Percentiles rank a stretch among this genome's conserved stretches.
These are phyloP conservation scores for Physocephala rufipes DNA, from an alignment of 2,888 invertebrate genomes.

Conservation along the genomic window DNA sequence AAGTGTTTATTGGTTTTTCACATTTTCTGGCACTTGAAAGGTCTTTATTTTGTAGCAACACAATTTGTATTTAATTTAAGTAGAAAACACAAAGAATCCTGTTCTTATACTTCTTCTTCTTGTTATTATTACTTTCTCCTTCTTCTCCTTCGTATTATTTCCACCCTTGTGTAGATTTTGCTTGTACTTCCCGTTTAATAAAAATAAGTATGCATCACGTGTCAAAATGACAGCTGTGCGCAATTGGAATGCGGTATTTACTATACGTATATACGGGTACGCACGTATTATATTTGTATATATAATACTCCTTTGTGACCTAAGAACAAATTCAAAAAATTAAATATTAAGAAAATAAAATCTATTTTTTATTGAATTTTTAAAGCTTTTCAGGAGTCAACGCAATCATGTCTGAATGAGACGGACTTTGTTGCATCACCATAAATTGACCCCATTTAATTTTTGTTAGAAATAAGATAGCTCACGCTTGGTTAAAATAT, in stretches of 20 bases:
- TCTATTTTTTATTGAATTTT: too few species aligned
- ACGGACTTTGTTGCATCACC: too few species aligned
- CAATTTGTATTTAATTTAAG: constrained; percentile 2
- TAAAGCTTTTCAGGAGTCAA: too few species aligned
- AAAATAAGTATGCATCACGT: constrained; percentile 1
- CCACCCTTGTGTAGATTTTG: too few species aligned
- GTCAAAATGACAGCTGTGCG: neutral
- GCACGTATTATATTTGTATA: too few species aligned
- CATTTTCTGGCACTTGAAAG: constrained; percentile 14
- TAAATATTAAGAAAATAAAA: neutral
- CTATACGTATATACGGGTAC: too few species aligned
- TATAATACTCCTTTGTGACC: too few species aligned
- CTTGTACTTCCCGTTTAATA: too few species aligned
- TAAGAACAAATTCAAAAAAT: neutral
- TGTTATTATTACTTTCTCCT: neutral
- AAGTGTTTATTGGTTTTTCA: constrained; percentile 40
- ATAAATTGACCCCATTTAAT: too few species aligned
- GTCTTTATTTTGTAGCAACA: neutral
- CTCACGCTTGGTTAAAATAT: too few species aligned
- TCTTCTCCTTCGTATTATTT: neutral
- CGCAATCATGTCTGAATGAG: too few species aligned
- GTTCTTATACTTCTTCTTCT: neutral
- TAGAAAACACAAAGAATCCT: neutral
- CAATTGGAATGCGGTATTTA: neutral
- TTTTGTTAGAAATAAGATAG: too few species aligned